These are phyloP conservation scores for Oceanites oceanicus DNA, from an alignment of 2,113 vertebrate species.

Conservation along the genomic window DNA sequence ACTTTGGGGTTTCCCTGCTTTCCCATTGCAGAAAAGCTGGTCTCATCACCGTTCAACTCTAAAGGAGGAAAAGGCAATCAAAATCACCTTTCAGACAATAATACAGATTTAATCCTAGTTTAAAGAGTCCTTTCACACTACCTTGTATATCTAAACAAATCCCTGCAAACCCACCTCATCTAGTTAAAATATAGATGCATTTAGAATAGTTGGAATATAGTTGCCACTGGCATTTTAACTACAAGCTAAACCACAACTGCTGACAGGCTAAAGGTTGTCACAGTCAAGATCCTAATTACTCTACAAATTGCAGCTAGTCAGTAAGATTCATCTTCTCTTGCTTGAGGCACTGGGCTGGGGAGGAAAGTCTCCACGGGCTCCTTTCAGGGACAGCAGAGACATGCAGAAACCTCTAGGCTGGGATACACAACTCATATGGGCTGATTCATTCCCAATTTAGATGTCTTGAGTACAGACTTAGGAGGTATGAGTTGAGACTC, in stretches of 20 bases:
- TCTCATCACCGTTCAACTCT: not conserved
- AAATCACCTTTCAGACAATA: not conserved
- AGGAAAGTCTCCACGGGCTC: not conserved
- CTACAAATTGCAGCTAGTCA: not conserved
- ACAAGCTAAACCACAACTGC: not conserved
- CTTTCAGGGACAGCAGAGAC: not conserved
- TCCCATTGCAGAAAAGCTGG: not conserved
- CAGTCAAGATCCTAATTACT: conserved; percentile 33
- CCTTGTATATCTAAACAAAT: not conserved
- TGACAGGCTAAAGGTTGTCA: conserved; percentile 42
- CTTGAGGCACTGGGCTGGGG: not conserved
- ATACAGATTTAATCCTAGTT: not conserved
- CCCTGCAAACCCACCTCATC: not conserved
- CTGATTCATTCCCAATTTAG: not conserved
- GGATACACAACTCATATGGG: not conserved
- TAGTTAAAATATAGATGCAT: conserved; percentile 33
- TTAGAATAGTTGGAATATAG: not conserved
- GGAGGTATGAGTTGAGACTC: not conserved
- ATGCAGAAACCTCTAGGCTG: not conserved
- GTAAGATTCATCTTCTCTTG: conserved; percentile 5
- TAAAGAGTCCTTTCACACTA: not conserved
- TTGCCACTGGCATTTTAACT: conserved; percentile 10
- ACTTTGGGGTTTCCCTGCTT: not conserved
- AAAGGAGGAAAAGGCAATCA: not conserved
- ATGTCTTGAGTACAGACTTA: not conserved